Evolutionary conservation across 2,888 invertebrate genomes (phyloP), one percentile per base, ranked within the genome.

Genomic region (Macaria notata): DNA sequence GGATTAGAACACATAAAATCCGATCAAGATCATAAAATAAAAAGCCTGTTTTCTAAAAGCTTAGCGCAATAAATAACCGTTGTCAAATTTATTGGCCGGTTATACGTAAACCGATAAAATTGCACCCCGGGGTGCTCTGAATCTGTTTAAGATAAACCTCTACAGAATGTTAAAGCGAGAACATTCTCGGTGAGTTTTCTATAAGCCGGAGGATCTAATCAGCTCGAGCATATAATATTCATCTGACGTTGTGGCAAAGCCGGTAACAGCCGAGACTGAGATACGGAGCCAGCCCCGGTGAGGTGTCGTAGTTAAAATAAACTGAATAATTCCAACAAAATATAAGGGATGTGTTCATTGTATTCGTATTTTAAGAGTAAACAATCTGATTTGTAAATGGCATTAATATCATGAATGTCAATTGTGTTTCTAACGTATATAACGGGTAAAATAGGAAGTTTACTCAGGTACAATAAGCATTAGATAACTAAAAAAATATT

Each of bases 171-270:
- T 49, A 41, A 50, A 55, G 56, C 55, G 55, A 61, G 61, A 56
- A 59, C 54, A 49, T 59, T 54, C 48, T 33, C 61, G 48, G 52
- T n/a, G 55, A 56, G 63, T 71, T 72, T 69, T 69, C 64, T 61
- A 65, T 66, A 60, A 66, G 69, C 66, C 59, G 60, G 19, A 55
- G 65, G 65, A 72, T 73, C 64, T 71, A 75, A 79, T 78, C 71
- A 71, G 64, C 61, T 63, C 64, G 62, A 71, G 68, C 70, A 70
- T 76, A 75, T 76, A 78, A 75, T 73, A 79, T 78, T 76, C 69
- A 78, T 72, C 73, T 70, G 70, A 64, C 70, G 65, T 67, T 46
- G 60, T 47, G 62, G 64, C 46, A 42, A 19, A 48, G 51, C 51
- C 59, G 45, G 59, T 48, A 50, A 54, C 58, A 45, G 38, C 54